A percentile compares a stretch with the other conserved stretches of the same genome.
phyloP scores from a whole-genome alignment of 2,888 invertebrate genomes.

The Biston betularia region DNA sequence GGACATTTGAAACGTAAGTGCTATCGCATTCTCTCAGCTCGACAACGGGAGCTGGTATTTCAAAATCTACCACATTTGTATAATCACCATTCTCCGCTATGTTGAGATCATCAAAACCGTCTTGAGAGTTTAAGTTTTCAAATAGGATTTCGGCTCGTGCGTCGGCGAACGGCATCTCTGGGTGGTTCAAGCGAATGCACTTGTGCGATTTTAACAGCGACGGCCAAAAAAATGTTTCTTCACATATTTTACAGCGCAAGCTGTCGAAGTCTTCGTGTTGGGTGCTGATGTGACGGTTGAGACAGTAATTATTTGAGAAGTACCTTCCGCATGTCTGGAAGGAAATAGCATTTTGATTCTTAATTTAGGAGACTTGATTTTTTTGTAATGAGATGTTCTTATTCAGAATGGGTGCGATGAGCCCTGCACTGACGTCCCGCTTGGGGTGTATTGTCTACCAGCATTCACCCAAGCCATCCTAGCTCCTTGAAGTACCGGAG shows the following conservation, averaged over 20 bases:
- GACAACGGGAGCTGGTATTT: slow-evolving; percentile 73
- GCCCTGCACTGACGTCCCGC: no score
- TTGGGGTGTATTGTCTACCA: no score
- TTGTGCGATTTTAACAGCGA: slow-evolving; percentile 65
- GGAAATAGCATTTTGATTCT: slow-evolving; percentile 9
- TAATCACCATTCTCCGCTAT: slow-evolving; percentile 63
- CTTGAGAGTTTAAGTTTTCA: slow-evolving; percentile 58
- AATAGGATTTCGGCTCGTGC: slow-evolving; percentile 69
- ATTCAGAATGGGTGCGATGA: no score
- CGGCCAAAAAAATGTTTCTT: slow-evolving; percentile 73
- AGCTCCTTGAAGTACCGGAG: no score
- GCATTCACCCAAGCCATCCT: no score
- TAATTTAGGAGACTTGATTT: not conserved
- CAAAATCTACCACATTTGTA: slow-evolving; percentile 67
- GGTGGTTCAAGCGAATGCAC: slow-evolving; percentile 63
- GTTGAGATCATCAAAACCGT: slow-evolving; percentile 59
- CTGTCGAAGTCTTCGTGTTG: slow-evolving; percentile 58
- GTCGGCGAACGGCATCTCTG: slow-evolving; percentile 70
- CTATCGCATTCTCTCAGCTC: slow-evolving; percentile 63
- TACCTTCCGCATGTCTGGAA: slow-evolving; percentile 73
- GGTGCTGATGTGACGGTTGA: slow-evolving; percentile 66
- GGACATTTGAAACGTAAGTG: slow-evolving; percentile 21
- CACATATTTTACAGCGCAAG: slow-evolving; percentile 66
- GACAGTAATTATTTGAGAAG: slow-evolving; percentile 61
- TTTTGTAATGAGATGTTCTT: no score